Evolutionary conservation across 2,888 invertebrate genomes (phyloP).

Genomic region (Caenorhabditis sulstoni): DNA sequence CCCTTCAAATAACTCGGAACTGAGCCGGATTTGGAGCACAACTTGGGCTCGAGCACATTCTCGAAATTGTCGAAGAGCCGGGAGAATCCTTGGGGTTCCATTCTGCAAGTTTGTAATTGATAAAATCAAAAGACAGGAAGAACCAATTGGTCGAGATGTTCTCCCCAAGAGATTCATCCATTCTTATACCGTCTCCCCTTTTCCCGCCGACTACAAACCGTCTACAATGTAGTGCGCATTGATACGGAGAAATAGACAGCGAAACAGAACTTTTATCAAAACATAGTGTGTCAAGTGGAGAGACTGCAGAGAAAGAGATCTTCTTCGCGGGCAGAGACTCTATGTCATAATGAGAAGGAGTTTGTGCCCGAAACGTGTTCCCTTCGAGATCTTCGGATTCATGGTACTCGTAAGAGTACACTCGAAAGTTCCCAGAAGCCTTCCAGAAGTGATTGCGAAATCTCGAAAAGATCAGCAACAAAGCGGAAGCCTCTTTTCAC

Average conservation of each 20-base stretch:
- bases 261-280: neutral
- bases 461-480: neutral
- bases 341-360: slow-evolving; percentile 21
- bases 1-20: slow-evolving; percentile 87
- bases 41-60: slow-evolving; percentile 28
- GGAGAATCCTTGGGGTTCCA: slow-evolving; percentile 22
- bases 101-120: neutral
- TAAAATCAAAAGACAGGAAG: neutral
- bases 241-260: slow-evolving; percentile 11
- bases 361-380: slow-evolving; percentile 4
- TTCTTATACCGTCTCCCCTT: slow-evolving; percentile 16
- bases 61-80: slow-evolving; percentile 33
- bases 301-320: neutral
- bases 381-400: too few relatives aligned
- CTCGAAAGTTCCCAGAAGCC: too few relatives aligned
- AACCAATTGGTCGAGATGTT: neutral
- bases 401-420: too few relatives aligned
- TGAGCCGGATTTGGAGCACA: slow-evolving; percentile 32
- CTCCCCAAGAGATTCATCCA: too few relatives aligned
- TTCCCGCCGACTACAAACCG: neutral
- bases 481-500: neutral
- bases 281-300: slow-evolving; percentile 5
- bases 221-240: neutral
- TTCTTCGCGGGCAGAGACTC: neutral
- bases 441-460: too few relatives aligned